A percentile compares a stretch with the other conserved stretches of the same genome.
These are phyloP conservation scores for Bathynomus jamesi DNA, from an alignment of 1,140 invertebrate species.

Conservation along the genomic window DNA sequence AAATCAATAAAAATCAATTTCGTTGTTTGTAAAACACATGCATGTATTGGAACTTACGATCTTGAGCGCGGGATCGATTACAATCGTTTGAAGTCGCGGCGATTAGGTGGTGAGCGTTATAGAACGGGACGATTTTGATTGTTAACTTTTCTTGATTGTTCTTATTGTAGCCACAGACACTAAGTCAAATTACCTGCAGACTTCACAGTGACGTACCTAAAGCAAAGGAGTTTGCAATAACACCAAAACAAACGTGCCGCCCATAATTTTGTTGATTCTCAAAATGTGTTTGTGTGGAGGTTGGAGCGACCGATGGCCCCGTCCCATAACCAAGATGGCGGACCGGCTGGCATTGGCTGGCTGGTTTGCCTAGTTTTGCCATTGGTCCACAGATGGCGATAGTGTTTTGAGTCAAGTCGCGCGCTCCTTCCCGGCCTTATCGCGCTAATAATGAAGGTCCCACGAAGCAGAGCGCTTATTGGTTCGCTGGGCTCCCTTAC, in stretches of 20 bases:
- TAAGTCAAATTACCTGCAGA: background rate
- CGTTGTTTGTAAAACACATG: background rate
- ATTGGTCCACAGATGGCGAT: conserved; percentile 39
- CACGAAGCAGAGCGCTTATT: conserved; percentile 38
- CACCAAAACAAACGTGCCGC: background rate
- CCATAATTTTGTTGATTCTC: background rate
- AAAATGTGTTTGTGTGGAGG: conserved; percentile 1
- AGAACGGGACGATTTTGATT: background rate
- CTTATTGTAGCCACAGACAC: background rate
- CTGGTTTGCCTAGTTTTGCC: conserved; percentile 37
- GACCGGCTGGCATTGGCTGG: conserved; percentile 37
- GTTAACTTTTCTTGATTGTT: background rate
- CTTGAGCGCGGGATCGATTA: background rate
- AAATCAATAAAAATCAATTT: too few species aligned
- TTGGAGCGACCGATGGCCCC: background rate
- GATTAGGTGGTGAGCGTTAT: background rate
- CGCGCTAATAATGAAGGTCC: conserved; percentile 39
- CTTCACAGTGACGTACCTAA: background rate
- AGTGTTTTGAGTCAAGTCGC: conserved; percentile 38
- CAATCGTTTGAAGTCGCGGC: background rate
- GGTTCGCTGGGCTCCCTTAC: conserved; percentile 37
- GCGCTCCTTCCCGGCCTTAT: conserved; percentile 38
- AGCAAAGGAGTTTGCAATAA: background rate
- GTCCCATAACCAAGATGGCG: conserved; percentile 32
- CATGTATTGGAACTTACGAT: background rate